Evolutionary conservation across 1,140 invertebrate genomes (phyloP).

Genomic region (Zaprionus kolodkinae): DNA sequence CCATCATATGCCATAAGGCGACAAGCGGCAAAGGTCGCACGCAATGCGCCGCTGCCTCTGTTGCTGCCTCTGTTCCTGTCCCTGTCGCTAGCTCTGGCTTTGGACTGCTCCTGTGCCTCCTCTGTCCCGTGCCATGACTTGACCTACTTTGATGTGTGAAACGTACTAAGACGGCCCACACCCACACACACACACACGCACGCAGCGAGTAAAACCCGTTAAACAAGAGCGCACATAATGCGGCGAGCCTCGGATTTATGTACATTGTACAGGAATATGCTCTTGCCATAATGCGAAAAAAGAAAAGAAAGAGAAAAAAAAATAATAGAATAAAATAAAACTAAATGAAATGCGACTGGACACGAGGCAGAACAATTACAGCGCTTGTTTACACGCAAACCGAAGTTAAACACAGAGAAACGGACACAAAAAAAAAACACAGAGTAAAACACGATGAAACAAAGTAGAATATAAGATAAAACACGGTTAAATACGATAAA

Average conservation of each 20-base stretch:
- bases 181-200: slow-evolving; percentile 19
- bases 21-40: slow-evolving; percentile 76
- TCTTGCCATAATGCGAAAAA: slow-evolving; percentile 3
- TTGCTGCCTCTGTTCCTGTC: slow-evolving; percentile 38
- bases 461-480: background rate
- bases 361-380: slow-evolving; percentile 73
- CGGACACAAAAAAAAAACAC: slow-evolving; percentile 8
- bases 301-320: background rate
- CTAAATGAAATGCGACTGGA: slow-evolving; percentile 57
- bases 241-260: slow-evolving; percentile 56
- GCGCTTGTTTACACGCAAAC: slow-evolving; percentile 74
- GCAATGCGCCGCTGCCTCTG: slow-evolving; percentile 61
- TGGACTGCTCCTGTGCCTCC: slow-evolving; percentile 16
- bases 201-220: slow-evolving; percentile 44
- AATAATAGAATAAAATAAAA: slow-evolving; percentile 14
- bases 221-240: slow-evolving; percentile 59
- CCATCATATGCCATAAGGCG: slow-evolving; percentile 59
- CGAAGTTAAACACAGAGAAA: slow-evolving; percentile 55
- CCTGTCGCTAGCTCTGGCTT: slow-evolving; percentile 24
- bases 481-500: background rate
- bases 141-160: slow-evolving; percentile 82
- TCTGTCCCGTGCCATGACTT: slow-evolving; percentile 70
- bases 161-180: slow-evolving; percentile 66
- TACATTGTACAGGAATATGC: slow-evolving; percentile 19
- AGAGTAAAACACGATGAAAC: background rate